A percentile compares a stretch with the other conserved stretches of the same genome.
Evolutionary conservation across 2,888 invertebrate genomes (phyloP).

Genomic region (Flexamia atlantica): DNA sequence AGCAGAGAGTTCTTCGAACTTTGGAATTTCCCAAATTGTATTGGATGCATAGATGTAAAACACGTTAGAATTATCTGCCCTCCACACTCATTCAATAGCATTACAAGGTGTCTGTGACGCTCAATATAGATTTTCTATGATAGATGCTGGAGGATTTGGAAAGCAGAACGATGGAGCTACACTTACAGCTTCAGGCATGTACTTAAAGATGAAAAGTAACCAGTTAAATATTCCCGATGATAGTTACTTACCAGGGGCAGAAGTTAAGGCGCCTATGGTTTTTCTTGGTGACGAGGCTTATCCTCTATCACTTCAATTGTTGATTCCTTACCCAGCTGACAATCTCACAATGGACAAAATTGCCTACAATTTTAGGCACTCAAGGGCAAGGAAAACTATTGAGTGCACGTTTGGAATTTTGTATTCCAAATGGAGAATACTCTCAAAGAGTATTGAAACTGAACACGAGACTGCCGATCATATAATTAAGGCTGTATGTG

Average conservation of each 20-base stretch:
- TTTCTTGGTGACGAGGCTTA: constrained; percentile 55
- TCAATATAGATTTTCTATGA: constrained; percentile 53
- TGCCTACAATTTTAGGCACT: constrained; percentile 30
- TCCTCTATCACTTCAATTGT: constrained; percentile 19
- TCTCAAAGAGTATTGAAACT: constrained; percentile 46
- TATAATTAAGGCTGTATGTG: constrained; percentile 53
- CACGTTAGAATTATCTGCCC: constrained; percentile 59
- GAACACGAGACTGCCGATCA: constrained; percentile 39
- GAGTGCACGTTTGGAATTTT: constrained; percentile 58
- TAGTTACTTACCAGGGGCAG: constrained; percentile 40
- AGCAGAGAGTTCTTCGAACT: constrained; percentile 35
- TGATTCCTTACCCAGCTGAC: constrained; percentile 33
- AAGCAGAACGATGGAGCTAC: constrained; percentile 57
- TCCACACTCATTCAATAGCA: constrained; percentile 60
- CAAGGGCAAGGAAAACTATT: constrained; percentile 55
- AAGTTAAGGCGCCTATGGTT: constrained; percentile 44
- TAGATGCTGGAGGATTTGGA: constrained; percentile 58
- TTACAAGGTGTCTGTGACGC: constrained; percentile 62
- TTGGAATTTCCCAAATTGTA: constrained; percentile 64
- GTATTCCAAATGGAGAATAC: constrained; percentile 51
- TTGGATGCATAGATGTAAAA: constrained; percentile 62
- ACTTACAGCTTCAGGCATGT: constrained; percentile 34
- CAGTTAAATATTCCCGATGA: constrained; percentile 28
- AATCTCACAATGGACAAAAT: constrained; percentile 37
- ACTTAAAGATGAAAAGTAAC: constrained; percentile 41